Percentiles rank a stretch among this genome's conserved stretches.
Evolutionary conservation across 2,113 vertebrate species (phyloP).

Genomic region (Tautogolabrus adspersus): DNA sequence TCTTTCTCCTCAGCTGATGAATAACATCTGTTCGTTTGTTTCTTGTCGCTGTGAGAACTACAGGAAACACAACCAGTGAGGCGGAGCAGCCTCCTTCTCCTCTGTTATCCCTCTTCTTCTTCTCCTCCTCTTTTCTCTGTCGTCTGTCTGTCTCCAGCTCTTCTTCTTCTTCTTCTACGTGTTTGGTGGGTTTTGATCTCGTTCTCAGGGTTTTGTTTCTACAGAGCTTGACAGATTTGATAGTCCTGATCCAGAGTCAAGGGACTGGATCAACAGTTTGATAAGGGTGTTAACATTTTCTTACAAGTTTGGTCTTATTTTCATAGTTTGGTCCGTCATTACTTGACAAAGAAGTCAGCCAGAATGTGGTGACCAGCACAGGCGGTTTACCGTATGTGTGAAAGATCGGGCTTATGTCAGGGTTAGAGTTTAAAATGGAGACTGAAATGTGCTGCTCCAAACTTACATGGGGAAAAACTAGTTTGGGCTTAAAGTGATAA

Average conservation of each 20-base stretch:
- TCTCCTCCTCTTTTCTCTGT: conserved; percentile 4
- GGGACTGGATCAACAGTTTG: background rate
- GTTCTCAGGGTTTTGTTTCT: conserved; percentile 1
- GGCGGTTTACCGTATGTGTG: too few relatives aligned
- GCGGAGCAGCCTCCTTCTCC: conserved; percentile 50
- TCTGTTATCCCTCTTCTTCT: background rate
- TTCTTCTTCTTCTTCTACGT: background rate
- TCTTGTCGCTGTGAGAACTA: background rate
- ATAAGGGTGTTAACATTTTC: conserved; percentile 10
- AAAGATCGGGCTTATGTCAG: too few relatives aligned
- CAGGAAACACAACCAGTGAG: conserved; percentile 8
- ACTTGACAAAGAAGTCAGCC: background rate
- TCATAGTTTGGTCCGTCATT: background rate
- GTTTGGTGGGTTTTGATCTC: conserved; percentile 6
- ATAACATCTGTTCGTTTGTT: background rate
- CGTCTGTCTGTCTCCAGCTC: background rate
- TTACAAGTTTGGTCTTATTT: conserved; percentile 2
- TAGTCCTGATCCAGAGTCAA: conserved; percentile 4
- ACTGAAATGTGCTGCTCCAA: too few relatives aligned
- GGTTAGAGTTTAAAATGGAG: too few relatives aligned
- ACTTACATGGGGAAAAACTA: too few relatives aligned
- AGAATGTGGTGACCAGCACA: too few relatives aligned
- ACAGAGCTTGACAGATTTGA: conserved; percentile 12
- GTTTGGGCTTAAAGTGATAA: too few relatives aligned
- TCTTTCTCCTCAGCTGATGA: too few relatives aligned